A percentile compares a stretch with the other conserved stretches of the same genome.
Evolutionary conservation across 2,888 invertebrate genomes (phyloP).

Genomic region (Cataglyphis cursor): DNA sequence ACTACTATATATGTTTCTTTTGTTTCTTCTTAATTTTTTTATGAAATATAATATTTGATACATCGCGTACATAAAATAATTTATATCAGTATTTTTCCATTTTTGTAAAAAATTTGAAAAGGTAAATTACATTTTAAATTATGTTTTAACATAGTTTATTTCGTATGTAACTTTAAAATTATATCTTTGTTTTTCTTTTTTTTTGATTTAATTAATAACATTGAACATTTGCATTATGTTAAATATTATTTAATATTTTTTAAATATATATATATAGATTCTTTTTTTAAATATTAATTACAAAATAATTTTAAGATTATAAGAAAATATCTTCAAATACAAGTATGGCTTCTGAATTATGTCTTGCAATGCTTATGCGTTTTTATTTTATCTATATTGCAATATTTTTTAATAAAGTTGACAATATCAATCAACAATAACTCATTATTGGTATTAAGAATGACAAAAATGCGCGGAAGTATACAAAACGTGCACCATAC

Average conservation of each 20-base stretch:
- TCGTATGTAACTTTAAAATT: not conserved
- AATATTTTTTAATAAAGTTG: not conserved
- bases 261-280: not conserved
- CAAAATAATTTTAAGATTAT: not conserved
- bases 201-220: not conserved
- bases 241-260: not conserved
- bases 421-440: slow-evolving; percentile 13
- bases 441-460: not conserved
- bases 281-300: not conserved
- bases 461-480: not conserved
- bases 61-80: not conserved
- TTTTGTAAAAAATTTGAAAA: not conserved
- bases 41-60: not conserved
- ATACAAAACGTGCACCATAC: not conserved
- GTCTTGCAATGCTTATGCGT: not conserved
- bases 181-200: not conserved
- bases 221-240: not conserved
- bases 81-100: not conserved
- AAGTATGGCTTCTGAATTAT: not conserved
- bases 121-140: not conserved
- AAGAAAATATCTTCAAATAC: not conserved
- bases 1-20: not conserved
- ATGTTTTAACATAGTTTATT: not conserved
- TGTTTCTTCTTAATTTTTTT: not conserved
- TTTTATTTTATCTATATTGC: not conserved